Conservation (phyloP, 2,113 vertebrate genomes). For the Caranx melampygus region DNA sequence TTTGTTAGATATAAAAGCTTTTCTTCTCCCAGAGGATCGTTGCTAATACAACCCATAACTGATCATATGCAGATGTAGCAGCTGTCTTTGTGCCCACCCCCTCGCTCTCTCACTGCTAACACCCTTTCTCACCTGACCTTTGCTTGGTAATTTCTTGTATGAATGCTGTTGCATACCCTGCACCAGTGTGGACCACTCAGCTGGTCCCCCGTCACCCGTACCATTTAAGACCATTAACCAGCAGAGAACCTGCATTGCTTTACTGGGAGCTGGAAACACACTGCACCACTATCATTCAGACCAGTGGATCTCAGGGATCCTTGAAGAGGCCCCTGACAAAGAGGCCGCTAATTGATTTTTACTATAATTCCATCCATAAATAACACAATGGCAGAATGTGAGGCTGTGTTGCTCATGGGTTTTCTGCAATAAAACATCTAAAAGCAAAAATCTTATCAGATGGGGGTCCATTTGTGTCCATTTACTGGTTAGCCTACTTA, state of each 20-base stretch:
- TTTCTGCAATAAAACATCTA: too few species aligned
- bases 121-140: constrained; percentile 47
- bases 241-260: not conserved
- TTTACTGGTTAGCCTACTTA: too few species aligned
- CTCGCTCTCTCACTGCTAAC: not conserved
- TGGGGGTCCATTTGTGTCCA: too few species aligned
- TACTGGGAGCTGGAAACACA: not conserved
- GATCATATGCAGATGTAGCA: constrained; percentile 9
- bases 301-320: too few species aligned
- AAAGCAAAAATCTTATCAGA: too few species aligned
- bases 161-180: constrained; percentile 7
- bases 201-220: not conserved
- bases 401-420: too few species aligned
- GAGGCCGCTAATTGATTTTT: too few species aligned
- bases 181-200: not conserved
- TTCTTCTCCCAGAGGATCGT: not conserved
- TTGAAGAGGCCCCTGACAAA: too few species aligned
- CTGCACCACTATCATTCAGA: not conserved
- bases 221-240: constrained; percentile 13
- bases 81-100: not conserved
- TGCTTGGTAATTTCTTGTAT: constrained; percentile 27
- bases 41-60: not conserved
- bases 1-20: constrained; percentile 1
- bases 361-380: too few species aligned
- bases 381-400: too few species aligned